A percentile compares a stretch with the other conserved stretches of the same genome.
Conservation (phyloP, 2,113 vertebrate genomes). For the Ceuthmochares aereus region DNA sequence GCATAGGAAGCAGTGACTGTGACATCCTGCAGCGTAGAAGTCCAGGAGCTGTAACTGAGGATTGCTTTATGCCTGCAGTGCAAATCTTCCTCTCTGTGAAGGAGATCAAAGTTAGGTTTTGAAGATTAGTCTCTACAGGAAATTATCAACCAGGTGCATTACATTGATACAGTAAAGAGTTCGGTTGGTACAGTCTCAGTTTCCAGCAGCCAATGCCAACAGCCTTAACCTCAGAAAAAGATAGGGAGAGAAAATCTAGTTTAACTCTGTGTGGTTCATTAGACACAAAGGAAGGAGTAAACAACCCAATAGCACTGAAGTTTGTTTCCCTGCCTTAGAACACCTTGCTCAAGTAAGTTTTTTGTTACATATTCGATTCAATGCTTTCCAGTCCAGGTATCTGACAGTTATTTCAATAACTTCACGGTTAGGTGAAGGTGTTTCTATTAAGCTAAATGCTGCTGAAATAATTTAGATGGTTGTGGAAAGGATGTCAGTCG, state of each 20-base stretch:
- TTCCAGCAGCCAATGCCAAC: neutral
- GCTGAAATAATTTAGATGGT: neutral
- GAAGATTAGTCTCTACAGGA: neutral
- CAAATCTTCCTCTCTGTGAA: neutral
- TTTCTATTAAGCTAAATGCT: neutral
- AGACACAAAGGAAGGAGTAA: neutral
- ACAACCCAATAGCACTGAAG: neutral
- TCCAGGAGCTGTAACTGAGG: neutral
- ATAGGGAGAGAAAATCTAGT: neutral
- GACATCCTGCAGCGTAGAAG: neutral
- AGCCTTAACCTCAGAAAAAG: neutral
- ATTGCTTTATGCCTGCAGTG: neutral
- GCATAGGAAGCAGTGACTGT: neutral
- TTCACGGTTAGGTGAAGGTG: neutral
- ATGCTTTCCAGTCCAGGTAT: neutral
- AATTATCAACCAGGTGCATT: neutral
- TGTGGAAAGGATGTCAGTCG: neutral
- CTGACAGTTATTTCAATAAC: neutral
- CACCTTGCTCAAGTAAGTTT: neutral
- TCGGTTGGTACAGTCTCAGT: neutral
- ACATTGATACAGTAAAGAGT: neutral
- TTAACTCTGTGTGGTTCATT: neutral
- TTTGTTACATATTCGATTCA: neutral
- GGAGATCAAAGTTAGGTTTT: neutral
- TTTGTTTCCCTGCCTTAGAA: neutral